A percentile compares a stretch with the other conserved stretches of the same genome.
These are phyloP conservation scores for Mechanitis messenoides DNA, from an alignment of 2,888 invertebrate genomes.

Conservation along the genomic window DNA sequence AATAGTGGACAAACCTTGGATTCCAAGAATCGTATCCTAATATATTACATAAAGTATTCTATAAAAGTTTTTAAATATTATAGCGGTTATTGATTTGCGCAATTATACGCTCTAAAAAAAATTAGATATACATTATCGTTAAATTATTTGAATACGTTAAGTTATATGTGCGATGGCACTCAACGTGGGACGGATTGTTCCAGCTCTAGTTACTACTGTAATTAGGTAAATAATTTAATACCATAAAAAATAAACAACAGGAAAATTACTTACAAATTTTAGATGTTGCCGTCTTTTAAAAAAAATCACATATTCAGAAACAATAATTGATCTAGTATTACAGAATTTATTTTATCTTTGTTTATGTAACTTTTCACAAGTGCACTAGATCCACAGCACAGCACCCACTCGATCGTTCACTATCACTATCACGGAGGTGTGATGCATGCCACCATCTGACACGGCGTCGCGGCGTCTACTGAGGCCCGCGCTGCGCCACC, in stretches of 20 bases:
- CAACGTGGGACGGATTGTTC: slow-evolving; percentile 25
- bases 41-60: not conserved
- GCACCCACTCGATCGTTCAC: slow-evolving; percentile 47
- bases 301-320: slow-evolving; percentile 13
- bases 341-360: not conserved
- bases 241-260: not conserved
- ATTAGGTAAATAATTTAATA: not conserved
- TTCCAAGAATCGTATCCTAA: not conserved
- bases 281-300: slow-evolving; percentile 10
- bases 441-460: slow-evolving; percentile 43
- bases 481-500: slow-evolving; percentile 58
- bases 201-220: not conserved
- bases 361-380: slow-evolving; percentile 14
- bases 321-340: not conserved
- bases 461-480: slow-evolving; percentile 55
- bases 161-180: slow-evolving; percentile 26
- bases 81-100: too few species aligned
- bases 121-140: too few species aligned
- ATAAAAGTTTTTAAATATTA: too few species aligned
- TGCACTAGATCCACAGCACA: slow-evolving; percentile 33
- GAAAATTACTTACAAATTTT: slow-evolving; percentile 24
- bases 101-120: too few species aligned
- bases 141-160: too few species aligned
- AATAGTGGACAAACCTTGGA: slow-evolving; percentile 13
- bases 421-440: slow-evolving; percentile 43